These are phyloP conservation scores for Cephalopachus bancanus DNA, from an alignment of 2,797 vertebrate genomes.

Conservation along the genomic window DNA sequence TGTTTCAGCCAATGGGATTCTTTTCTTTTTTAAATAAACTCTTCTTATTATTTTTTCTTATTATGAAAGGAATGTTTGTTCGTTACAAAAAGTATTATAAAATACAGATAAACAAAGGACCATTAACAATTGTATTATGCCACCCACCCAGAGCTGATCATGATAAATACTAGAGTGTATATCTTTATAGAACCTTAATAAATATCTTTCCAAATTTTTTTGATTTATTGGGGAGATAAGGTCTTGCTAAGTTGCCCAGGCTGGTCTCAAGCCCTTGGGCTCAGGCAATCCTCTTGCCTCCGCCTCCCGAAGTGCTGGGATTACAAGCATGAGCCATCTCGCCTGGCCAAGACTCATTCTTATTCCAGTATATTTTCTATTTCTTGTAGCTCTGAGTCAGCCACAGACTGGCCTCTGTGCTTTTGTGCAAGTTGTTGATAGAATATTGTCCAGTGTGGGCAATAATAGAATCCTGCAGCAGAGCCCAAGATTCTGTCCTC, in stretches of 20 bases:
- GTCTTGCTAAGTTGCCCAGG: too few species aligned
- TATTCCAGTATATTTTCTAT: not conserved
- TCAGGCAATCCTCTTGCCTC: too few species aligned
- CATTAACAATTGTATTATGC: constrained; percentile 18
- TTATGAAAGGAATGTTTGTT: not conserved
- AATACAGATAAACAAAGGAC: constrained; percentile 16
- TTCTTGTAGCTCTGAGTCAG: not conserved
- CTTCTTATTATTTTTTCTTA: constrained; percentile 51
- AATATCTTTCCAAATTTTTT: too few species aligned
- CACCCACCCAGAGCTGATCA: not conserved
- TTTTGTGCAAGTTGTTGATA: not conserved
- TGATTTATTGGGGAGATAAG: too few species aligned
- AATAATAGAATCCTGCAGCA: not conserved
- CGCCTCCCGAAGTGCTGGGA: too few species aligned
- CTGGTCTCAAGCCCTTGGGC: too few species aligned
- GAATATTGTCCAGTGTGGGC: not conserved
- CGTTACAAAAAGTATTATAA: not conserved
- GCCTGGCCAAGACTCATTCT: not conserved
- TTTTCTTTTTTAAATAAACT: constrained; percentile 45
- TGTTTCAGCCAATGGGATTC: not conserved
- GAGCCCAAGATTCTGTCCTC: not conserved
- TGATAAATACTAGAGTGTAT: not conserved
- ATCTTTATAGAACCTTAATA: not conserved
- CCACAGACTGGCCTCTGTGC: not conserved
- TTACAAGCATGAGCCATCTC: too few species aligned